Evolutionary conservation across 2,888 invertebrate genomes (phyloP).

Genomic region (Amblyjoppa fuscipennis): DNA sequence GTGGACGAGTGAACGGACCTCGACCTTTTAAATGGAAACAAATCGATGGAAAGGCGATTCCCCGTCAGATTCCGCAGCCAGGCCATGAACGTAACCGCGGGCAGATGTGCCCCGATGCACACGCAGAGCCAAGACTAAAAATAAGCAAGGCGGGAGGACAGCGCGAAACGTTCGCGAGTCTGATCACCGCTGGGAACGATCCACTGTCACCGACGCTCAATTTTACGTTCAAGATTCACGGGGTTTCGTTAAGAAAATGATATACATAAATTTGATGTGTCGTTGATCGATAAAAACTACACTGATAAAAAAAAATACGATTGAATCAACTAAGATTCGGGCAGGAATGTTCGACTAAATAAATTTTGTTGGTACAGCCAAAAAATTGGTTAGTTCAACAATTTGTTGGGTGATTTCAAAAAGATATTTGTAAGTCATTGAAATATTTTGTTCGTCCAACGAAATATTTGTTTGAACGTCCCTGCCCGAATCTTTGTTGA

Average conservation of each 20-base stretch:
- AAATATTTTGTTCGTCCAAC: no score
- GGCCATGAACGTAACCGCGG: constrained; percentile 60
- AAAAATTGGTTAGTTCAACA: no score
- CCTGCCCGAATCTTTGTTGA: no score
- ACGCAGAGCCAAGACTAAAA: constrained; percentile 61
- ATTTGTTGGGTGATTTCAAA: no score
- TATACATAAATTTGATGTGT: not conserved
- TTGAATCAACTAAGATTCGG: no score
- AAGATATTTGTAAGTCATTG: no score
- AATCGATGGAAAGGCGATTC: constrained; percentile 60
- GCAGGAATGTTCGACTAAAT: no score
- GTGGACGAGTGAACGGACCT: constrained; percentile 52
- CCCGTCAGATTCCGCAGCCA: constrained; percentile 37
- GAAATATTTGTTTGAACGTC: no score
- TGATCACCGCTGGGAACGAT: constrained; percentile 36
- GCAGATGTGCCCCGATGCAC: constrained; percentile 50
- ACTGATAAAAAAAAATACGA: no score
- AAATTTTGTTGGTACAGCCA: no score
- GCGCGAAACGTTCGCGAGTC: constrained; percentile 40
- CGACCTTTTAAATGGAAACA: constrained; percentile 62
- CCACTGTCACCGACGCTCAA: not conserved
- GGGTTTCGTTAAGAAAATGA: not conserved
- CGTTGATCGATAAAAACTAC: not conserved
- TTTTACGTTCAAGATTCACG: not conserved
- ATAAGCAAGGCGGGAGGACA: constrained; percentile 47